Conservation (phyloP, 2,888 invertebrate species). For the Tetranychus piercei region DNA sequence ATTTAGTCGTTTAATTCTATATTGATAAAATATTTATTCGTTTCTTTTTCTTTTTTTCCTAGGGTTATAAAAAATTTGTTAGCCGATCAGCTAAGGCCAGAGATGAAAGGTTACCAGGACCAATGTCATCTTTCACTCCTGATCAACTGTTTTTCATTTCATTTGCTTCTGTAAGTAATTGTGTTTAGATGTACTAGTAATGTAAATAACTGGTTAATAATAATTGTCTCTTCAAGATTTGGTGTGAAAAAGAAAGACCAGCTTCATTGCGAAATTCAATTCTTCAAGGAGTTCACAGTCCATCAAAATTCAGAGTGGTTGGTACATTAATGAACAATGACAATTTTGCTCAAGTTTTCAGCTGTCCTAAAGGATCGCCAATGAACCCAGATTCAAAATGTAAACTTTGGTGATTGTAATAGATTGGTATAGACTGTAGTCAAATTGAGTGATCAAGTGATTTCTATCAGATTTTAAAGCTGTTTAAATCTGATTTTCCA, state of each 20-base stretch:
- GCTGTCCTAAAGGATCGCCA: conserved; percentile 19
- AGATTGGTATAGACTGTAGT: background rate
- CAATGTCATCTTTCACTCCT: conserved; percentile 15
- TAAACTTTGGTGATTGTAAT: background rate
- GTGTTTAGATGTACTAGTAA: background rate
- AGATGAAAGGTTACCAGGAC: conserved; percentile 18
- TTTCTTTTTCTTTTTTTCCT: background rate
- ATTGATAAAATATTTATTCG: background rate
- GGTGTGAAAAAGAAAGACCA: conserved; percentile 21
- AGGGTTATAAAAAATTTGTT: conserved; percentile 22
- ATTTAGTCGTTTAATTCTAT: background rate
- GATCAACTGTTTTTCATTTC: conserved; percentile 23
- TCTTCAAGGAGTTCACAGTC: background rate
- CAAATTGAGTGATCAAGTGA: background rate
- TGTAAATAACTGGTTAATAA: background rate
- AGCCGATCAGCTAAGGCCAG: conserved; percentile 13
- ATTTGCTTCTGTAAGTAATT: conserved; percentile 22
- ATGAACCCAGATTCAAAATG: conserved; percentile 23
- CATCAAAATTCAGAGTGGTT: conserved; percentile 19
- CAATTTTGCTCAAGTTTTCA: conserved; percentile 23
- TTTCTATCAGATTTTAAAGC: background rate
- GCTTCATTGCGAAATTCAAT: conserved; percentile 7
- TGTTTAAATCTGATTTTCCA: no score
- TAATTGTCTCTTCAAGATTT: conserved; percentile 17
- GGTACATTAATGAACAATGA: conserved; percentile 22